These are phyloP conservation scores for Agriopis aurantiaria DNA, from an alignment of 2,888 invertebrate genomes.

Conservation along the genomic window DNA sequence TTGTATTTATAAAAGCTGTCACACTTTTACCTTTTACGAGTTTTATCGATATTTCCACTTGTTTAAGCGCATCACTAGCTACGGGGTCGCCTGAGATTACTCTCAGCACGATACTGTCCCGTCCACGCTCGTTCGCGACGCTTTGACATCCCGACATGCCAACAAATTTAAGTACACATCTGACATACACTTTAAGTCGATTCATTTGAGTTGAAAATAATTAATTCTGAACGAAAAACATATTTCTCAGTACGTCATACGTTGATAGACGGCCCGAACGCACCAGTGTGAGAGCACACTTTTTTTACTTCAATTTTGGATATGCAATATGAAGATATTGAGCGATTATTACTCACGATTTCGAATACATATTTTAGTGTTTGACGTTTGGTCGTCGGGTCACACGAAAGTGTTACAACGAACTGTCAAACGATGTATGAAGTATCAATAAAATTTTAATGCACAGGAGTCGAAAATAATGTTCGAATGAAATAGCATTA, in stretches of 20 bases:
- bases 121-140: constrained; percentile 85
- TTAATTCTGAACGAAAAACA: constrained; percentile 38
- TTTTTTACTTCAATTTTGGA: constrained; percentile 71
- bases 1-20: background rate
- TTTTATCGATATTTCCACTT: constrained; percentile 55
- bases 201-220: constrained; percentile 50
- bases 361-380: constrained; percentile 60
- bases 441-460: constrained; percentile 45
- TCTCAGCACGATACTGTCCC: constrained; percentile 86
- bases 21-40: background rate
- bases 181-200: constrained; percentile 46
- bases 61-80: constrained; percentile 61
- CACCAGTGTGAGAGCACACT: constrained; percentile 69
- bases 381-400: constrained; percentile 60
- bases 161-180: constrained; percentile 51
- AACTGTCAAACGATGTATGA: constrained; percentile 62
- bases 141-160: constrained; percentile 84
- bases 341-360: constrained; percentile 74
- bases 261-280: constrained; percentile 81
- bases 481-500: constrained; percentile 18
- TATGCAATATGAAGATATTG: constrained; percentile 83
- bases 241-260: constrained; percentile 73
- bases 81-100: constrained; percentile 81
- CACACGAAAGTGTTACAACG: constrained; percentile 64
- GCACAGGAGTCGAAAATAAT: constrained; percentile 41